Evolutionary conservation across 2,113 vertebrate species (phyloP), one percentile per base, ranked within the genome.

Genomic region (Halcyon senegalensis): DNA sequence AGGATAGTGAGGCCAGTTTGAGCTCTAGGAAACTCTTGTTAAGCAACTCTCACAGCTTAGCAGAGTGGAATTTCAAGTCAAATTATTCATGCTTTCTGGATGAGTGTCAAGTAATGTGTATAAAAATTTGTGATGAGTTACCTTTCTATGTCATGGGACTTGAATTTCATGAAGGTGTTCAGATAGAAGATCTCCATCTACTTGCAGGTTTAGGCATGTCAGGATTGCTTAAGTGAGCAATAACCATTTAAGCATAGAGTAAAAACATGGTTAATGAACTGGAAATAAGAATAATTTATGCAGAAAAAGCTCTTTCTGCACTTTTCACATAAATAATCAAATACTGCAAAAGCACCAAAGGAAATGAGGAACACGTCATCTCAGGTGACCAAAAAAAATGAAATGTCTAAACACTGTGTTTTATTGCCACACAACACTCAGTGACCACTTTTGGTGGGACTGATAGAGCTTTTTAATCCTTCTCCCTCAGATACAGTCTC

Each of bases 301-400:
- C 91, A 97, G 89, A 94, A 96, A 95, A 92, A 86, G 20, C 82
- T 90, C 72, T 93, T 97, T 87, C 83, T 92, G 87, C 70, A 90
- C 87, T 96, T 96, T 90, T 96, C 55, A 73, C 80, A 89, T 96
- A 92, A 94, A 96, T 96, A 95, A 89, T 97, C 69, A 94, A 97
- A 89, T 50, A 78, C 60, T 76, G 37, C 13, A 67, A 67, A 83
- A 93, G 44, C 48, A 58, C 39, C 7, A 2, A 73, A 58, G 84
- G 74, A 93, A 94, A 84, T 10, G 39, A 84, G 33, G 43, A 79
- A 82, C 23, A 31, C 30, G 13, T 87, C 7, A 1, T 84, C 58
- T 75, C 70, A 80, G 81, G 75, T 80, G 83, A 88, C 23, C 33
- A 44, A 78, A 82, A 44, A 62, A 41, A 23, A 11, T 35, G 33